phyloP scores from a whole-genome alignment of 2,113 vertebrate genomes.

The Rhinichthys klamathensis region DNA sequence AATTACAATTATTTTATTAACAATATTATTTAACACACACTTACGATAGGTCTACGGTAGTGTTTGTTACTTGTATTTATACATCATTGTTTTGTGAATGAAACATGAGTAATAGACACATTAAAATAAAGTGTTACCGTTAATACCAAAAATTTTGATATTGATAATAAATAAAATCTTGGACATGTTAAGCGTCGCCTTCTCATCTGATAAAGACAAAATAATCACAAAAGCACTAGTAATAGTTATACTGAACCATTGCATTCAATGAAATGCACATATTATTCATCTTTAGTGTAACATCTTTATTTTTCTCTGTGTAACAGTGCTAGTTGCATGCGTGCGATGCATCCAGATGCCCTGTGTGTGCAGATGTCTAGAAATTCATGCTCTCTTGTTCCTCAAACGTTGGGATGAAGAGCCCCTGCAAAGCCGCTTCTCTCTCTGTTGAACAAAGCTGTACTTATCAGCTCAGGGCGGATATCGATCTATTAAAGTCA shows the following conservation, averaged over 20 bases:
- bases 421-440: constrained; percentile 71
- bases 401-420: constrained; percentile 62
- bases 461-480: constrained; percentile 69
- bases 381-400: constrained; percentile 37
- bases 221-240: neutral
- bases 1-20: neutral
- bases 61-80: neutral
- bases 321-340: constrained; percentile 29
- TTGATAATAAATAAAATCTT: neutral
- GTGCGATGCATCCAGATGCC: constrained; percentile 34
- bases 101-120: neutral
- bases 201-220: neutral
- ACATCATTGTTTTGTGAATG: too few species aligned
- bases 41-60: neutral
- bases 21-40: too few species aligned
- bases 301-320: neutral
- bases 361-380: constrained; percentile 42
- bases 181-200: neutral
- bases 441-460: constrained; percentile 62
- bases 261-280: neutral
- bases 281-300: neutral
- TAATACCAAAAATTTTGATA: neutral
- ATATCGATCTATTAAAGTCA: constrained; percentile 71
- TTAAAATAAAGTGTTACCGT: neutral
- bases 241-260: neutral